Base-by-base conservation (phyloP, 2,888 invertebrate species). In the Philonicus albiceps region DNA sequence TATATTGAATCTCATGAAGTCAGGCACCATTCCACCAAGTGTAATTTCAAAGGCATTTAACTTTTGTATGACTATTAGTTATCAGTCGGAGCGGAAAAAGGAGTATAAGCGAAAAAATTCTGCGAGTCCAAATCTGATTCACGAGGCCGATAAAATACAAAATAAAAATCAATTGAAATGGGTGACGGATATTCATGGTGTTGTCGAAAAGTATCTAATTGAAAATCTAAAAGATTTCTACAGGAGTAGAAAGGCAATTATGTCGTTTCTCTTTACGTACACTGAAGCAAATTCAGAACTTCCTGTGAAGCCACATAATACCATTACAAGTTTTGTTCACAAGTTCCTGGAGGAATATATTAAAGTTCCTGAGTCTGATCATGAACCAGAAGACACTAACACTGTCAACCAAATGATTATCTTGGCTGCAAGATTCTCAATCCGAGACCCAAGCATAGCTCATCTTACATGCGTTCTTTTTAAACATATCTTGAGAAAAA, bases 361-460 rank as follows among this genome's bases (percentile, higher is more conserved):
- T 22, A 89, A 90, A 73, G 87, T 91, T 1, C 89, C 88, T 7
- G 91, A 92, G 76, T 86, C 87, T 2, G 80, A 88, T 0, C 19
- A 81, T 31, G 86, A 85, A 11, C 89, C 90, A 55, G 92, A 91
- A 37, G 91, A 92, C 86, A 91, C 91, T 83, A 90, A 91, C 2
- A 89, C 90, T 13, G 90, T 91, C 43, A 92, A 92, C 88, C 91
- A 91, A 86, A 91, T 92, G 90, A 91, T 92, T 76, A 88, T 91
- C 11, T 89, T 91, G 22, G 89, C 91, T 0, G 91, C 91, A 1
- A 90, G 92, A 6, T 89, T 92, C 16, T 90, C 91, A 0, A 81
- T 92, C 34, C 88, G 91, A 27, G 91, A 92, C 43, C 87, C 88
- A 30, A 80, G 87, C 7, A 85, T 90, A 0, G 91, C 92, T 22